phyloP scores from a whole-genome alignment of 2,113 vertebrate genomes.

The Murina feae region DNA sequence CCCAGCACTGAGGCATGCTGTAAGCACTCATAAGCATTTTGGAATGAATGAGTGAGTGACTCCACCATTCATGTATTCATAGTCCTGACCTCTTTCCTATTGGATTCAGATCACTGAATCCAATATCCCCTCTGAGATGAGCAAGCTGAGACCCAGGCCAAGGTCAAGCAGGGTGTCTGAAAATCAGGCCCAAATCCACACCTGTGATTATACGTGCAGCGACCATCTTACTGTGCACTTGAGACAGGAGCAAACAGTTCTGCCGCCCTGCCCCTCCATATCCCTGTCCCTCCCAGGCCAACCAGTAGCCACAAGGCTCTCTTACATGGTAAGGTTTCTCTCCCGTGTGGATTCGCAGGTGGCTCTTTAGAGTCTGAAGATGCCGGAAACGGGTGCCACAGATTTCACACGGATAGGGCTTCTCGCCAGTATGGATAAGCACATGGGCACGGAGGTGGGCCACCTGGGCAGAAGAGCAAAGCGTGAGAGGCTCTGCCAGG shows the following conservation, averaged over 20 bases:
- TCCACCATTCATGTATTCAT: background rate
- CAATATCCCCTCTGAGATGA: background rate
- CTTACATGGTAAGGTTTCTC: constrained; percentile 99
- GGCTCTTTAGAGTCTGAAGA: constrained; percentile 97
- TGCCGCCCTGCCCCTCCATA: background rate
- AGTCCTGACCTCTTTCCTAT: background rate
- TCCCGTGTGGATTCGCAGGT: constrained; percentile 97
- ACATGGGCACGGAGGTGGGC: constrained; percentile 97
- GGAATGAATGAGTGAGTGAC: background rate
- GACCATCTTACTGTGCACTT: background rate
- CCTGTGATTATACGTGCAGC: background rate
- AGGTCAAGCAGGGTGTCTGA: background rate
- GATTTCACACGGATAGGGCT: constrained; percentile 98
- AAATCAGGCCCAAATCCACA: background rate
- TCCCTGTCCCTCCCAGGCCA: background rate
- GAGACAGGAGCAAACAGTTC: background rate
- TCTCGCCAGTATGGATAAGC: constrained; percentile 97
- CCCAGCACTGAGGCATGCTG: background rate
- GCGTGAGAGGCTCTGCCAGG: accelerated
- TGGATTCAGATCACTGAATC: background rate
- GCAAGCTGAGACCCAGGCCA: accelerated
- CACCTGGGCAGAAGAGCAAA: constrained; percentile 80
- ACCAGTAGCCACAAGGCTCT: background rate
- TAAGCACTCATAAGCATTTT: background rate
- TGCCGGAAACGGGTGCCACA: constrained; percentile 97